Evolutionary conservation across 2,113 vertebrate species (phyloP), one percentile per base, ranked within the genome.

Genomic region (Menidia beryllina): DNA sequence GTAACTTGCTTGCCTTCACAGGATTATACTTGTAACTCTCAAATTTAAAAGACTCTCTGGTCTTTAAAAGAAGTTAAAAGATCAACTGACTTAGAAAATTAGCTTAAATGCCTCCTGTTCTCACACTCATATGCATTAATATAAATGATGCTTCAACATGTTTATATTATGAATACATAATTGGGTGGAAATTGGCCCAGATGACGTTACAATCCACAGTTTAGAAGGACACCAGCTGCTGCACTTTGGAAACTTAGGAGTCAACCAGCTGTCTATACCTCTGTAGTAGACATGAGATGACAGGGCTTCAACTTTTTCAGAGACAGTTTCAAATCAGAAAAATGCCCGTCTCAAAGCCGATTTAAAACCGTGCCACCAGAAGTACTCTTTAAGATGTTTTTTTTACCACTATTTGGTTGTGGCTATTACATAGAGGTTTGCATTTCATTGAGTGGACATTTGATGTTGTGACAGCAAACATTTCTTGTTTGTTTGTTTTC

Each of bases 181-280:
- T 45, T 69, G 56, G 48, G 54, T 2, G 34, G 39, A 71, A 61
- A 68, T 25, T 17, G 17, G 45, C 62, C 41, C 23, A 12, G 72
- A 65, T 82, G 73, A 73, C 69, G 71, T 14, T 58, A n/a, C 60
- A 52, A 15, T 48, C 26, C 24, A 21, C 12, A 0, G 25, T 17
- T 67, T 25, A 1, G 55, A 77, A 80, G 77, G 30, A 52, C 50
- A 79, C 69, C 83, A 87, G 75, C 83, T 91, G 88, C 51, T 74
- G 60, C 70, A 64, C 65, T 68, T 34, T 23, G 36, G 84, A 90
- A 92, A 90, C 81, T 75, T 79, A 84, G 77, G 77, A 86, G 75
- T 81, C 75, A 65, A 59, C 81, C 89, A 90, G 85, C 86, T 90
- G 87, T 86, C 84, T 81, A 52, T 84, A 65, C 69, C 80, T 52